Conservation (phyloP, 2,113 vertebrate genomes). For the Salvelinus namaycush region DNA sequence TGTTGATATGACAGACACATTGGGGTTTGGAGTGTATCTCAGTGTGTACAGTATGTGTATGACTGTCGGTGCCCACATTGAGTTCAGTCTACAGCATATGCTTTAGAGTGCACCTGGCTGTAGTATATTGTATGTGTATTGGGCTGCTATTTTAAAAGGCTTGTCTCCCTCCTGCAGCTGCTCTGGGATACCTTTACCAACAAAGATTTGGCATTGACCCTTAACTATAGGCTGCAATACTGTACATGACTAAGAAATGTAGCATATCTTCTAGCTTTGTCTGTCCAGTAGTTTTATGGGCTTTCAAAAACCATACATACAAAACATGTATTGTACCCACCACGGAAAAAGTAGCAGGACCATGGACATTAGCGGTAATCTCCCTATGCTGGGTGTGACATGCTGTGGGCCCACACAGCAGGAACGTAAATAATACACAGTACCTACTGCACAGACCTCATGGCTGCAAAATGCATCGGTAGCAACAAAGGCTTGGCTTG, state of each 20-base stretch:
- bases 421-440: slow-evolving; percentile 3
- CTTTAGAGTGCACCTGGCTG: not conserved
- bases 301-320: too few relatives aligned
- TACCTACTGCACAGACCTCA: not conserved
- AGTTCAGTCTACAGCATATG: not conserved
- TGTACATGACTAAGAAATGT: not conserved
- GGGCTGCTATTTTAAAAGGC: not conserved
- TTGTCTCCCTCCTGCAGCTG: not conserved
- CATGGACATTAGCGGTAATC: slow-evolving; percentile 4
- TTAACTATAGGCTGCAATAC: not conserved
- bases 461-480: not conserved
- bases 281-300: not conserved
- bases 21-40: not conserved
- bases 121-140: not conserved
- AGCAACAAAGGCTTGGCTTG: not conserved
- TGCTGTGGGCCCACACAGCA: slow-evolving; percentile 9
- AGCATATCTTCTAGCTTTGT: not conserved
- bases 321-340: not conserved
- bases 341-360: slow-evolving; percentile 8
- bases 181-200: not conserved
- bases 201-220: not conserved
- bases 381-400: not conserved
- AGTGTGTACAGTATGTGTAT: too few relatives aligned
- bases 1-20: slow-evolving; percentile 34
- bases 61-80: not conserved